Conservation (phyloP, 2,888 invertebrate genomes). For the Norana najaformis region DNA sequence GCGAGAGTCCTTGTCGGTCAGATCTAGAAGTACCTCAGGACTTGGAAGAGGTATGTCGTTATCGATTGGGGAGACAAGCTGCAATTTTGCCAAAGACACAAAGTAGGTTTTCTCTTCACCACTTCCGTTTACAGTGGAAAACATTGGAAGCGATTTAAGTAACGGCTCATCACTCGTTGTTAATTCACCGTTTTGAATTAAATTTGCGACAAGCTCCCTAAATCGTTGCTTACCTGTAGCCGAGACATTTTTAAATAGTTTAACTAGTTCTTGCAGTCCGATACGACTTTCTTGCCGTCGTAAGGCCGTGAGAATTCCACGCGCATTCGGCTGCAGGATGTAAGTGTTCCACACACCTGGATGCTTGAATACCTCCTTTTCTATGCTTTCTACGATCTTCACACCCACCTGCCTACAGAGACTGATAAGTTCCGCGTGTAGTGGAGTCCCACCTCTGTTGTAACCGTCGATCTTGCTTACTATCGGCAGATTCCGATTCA, state of each 20-base stretch:
- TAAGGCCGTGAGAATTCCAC: constrained; percentile 22
- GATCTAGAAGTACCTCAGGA: background rate
- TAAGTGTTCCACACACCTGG: constrained; percentile 22
- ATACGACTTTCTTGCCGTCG: background rate
- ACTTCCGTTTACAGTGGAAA: constrained; percentile 22
- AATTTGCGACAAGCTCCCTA: background rate
- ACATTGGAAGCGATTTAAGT: constrained; percentile 26
- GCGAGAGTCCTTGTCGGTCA: background rate
- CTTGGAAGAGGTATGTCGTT: background rate
- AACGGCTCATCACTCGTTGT: background rate
- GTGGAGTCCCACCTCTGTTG: background rate
- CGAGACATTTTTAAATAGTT: background rate
- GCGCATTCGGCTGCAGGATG: constrained; percentile 24
- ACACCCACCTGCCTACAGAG: constrained; percentile 27
- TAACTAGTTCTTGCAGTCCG: background rate
- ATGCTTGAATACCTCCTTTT: constrained; percentile 25
- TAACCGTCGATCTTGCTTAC: constrained; percentile 20
- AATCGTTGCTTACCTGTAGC: background rate
- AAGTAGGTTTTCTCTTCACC: background rate
- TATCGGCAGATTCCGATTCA: constrained; percentile 10
- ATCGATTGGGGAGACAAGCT: background rate
- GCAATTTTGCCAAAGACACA: background rate
- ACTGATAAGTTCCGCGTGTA: background rate
- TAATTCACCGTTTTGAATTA: background rate
- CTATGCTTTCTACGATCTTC: constrained; percentile 18